A percentile compares a stretch with the other conserved stretches of the same genome.
Evolutionary conservation across 2,797 vertebrate species (phyloP).

Genomic region (Chiloscyllium punctatum): DNA sequence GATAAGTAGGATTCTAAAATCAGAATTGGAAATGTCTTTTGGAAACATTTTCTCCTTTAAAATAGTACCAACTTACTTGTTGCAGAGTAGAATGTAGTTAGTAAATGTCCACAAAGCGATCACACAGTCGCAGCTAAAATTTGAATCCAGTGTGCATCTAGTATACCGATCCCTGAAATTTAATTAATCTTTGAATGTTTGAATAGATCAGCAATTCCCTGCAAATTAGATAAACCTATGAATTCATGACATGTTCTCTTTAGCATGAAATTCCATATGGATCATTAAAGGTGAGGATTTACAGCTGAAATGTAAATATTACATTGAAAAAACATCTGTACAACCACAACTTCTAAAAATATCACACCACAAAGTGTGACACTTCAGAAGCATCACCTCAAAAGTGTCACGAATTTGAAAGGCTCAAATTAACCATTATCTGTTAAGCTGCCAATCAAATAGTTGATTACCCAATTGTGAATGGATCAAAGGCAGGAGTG

Average conservation of each 20-base stretch:
- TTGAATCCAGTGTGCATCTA: not conserved
- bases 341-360: not conserved
- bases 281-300: not conserved
- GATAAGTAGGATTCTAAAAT: not conserved
- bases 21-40: not conserved
- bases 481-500: not conserved
- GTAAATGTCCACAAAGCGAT: not conserved
- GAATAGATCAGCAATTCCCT: not conserved
- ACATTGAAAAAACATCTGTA: not conserved
- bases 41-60: not conserved
- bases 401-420: not conserved
- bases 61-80: not conserved
- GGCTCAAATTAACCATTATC: not conserved
- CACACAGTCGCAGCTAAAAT: not conserved
- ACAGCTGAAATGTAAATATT: not conserved
- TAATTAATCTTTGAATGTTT: not conserved
- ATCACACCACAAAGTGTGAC: not conserved
- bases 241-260: not conserved
- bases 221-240: not conserved
- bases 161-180: not conserved
- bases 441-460: not conserved
- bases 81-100: not conserved
- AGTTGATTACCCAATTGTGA: not conserved
- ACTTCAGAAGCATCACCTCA: not conserved
- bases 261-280: not conserved